These are phyloP conservation scores for Zaprionus lineosus DNA, from an alignment of 2,888 invertebrate genomes.

Conservation along the genomic window DNA sequence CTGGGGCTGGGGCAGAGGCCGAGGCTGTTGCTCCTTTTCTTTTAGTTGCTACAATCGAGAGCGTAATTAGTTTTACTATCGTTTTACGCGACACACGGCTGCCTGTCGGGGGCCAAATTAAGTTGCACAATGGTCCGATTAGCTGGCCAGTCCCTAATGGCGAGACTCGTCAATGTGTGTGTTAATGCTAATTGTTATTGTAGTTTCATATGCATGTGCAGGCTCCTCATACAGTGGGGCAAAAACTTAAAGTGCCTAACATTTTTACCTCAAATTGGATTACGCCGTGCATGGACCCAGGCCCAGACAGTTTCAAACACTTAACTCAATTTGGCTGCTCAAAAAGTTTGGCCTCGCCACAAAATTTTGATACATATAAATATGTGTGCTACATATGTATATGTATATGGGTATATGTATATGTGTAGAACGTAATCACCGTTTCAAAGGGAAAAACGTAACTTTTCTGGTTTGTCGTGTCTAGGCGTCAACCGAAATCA, in stretches of 20 bases:
- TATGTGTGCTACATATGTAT: background rate
- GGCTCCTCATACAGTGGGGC: background rate
- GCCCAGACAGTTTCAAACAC: slow-evolving; percentile 55
- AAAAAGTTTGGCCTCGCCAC: slow-evolving; percentile 42
- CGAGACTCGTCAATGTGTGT: slow-evolving; percentile 29
- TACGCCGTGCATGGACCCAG: slow-evolving; percentile 38
- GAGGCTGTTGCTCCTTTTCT: background rate
- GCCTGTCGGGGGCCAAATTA: slow-evolving; percentile 26
- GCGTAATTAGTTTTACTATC: slow-evolving; percentile 64
- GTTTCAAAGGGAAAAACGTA: slow-evolving; percentile 7
- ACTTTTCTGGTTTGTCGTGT: slow-evolving; percentile 57
- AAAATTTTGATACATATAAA: background rate
- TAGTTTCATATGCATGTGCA: slow-evolving; percentile 39
- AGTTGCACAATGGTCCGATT: slow-evolving; percentile 24
- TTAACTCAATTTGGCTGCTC: slow-evolving; percentile 63
- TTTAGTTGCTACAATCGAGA: slow-evolving; percentile 38
- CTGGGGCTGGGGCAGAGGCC: too few relatives aligned
- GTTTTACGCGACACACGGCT: slow-evolving; percentile 46
- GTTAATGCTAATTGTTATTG: slow-evolving; percentile 73
- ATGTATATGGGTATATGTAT: background rate
- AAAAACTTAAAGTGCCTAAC: slow-evolving; percentile 50
- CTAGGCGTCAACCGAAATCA: slow-evolving; percentile 51
- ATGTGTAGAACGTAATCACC: slow-evolving; percentile 13
- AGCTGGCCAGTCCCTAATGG: slow-evolving; percentile 1
- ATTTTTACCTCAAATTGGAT: slow-evolving; percentile 68